Conservation (phyloP, 2,113 vertebrate genomes). For the Falcunculus frontatus region DNA sequence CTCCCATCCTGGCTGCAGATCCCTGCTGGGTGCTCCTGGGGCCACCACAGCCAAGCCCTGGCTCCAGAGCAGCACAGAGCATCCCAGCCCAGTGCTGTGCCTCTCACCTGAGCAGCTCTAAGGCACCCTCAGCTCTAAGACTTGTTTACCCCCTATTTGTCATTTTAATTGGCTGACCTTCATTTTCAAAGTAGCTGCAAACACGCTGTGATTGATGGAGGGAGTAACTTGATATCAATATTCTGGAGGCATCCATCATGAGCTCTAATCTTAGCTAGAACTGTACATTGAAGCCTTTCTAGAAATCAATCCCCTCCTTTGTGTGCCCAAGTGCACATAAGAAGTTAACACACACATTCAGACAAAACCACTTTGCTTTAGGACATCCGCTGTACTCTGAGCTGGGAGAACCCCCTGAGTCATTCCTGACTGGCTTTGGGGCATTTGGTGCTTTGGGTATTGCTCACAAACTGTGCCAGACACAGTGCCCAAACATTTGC, state of each 20-base stretch:
- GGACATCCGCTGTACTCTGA: background rate
- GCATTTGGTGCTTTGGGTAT: background rate
- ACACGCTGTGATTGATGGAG: background rate
- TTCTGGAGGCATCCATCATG: background rate
- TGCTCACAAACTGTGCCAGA: background rate
- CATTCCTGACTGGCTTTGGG: background rate
- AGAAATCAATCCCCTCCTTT: background rate
- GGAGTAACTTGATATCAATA: constrained; percentile 1
- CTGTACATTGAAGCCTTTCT: background rate
- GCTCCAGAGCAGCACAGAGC: background rate
- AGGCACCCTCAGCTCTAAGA: background rate
- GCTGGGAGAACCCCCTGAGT: background rate
- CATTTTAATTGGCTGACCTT: background rate
- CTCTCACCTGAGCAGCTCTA: background rate
- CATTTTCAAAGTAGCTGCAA: background rate
- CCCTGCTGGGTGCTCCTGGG: background rate
- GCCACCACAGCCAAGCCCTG: background rate
- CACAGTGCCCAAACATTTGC: background rate
- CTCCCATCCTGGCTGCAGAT: background rate
- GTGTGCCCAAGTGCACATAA: background rate
- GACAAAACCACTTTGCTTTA: background rate
- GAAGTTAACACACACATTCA: background rate
- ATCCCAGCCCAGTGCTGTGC: background rate
- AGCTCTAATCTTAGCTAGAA: background rate
- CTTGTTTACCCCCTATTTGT: background rate